phyloP scores from a whole-genome alignment of 2,113 vertebrate genomes.

The Dromiciops gliroides region DNA sequence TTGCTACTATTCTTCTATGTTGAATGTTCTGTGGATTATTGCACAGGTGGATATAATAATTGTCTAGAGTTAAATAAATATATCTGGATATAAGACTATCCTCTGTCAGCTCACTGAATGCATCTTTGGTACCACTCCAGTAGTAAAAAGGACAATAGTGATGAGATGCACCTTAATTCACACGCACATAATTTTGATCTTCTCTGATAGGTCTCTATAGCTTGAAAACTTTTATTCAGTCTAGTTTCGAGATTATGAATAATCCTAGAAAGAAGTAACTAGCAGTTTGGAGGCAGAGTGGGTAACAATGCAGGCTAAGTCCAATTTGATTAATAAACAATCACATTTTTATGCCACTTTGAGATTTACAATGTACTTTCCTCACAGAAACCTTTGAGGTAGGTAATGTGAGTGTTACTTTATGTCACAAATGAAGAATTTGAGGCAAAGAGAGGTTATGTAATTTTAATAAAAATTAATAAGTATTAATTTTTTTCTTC shows the following conservation, averaged over 20 bases:
- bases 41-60: not conserved
- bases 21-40: not conserved
- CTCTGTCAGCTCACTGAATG: not conserved
- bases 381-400: not conserved
- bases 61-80: not conserved
- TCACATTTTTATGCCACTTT: not conserved
- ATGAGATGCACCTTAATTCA: not conserved
- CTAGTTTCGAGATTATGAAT: not conserved
- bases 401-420: not conserved
- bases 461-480: not conserved
- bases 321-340: not conserved
- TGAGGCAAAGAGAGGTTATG: not conserved
- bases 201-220: not conserved
- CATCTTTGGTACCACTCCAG: not conserved
- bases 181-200: not conserved
- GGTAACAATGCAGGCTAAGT: not conserved
- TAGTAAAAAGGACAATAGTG: not conserved
- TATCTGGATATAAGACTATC: not conserved
- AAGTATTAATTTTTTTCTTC: not conserved
- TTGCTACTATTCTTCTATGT: not conserved
- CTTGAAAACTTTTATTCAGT: not conserved
- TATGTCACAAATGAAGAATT: not conserved
- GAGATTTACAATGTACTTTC: not conserved
- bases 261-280: not conserved
- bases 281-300: not conserved